phyloP scores from a whole-genome alignment of 1,140 invertebrate species.

The Drosophila navojoa region DNA sequence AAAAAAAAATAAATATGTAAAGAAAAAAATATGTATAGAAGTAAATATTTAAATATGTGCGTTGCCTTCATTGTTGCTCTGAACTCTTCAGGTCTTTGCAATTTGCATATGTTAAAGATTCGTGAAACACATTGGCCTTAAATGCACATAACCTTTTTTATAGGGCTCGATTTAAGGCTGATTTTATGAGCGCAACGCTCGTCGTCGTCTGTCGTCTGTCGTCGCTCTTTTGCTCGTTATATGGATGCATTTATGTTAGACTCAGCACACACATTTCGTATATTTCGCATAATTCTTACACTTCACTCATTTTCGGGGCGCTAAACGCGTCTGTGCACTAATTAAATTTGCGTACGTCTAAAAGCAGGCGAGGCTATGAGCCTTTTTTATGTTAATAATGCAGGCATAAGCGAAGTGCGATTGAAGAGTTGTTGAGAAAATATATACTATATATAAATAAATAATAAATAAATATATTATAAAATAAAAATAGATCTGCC shows the following conservation, averaged over 20 bases:
- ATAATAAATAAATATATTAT: too few species aligned
- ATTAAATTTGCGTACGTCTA: slow-evolving; percentile 51
- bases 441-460: neutral
- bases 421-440: neutral
- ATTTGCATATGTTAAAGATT: neutral
- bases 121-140: neutral
- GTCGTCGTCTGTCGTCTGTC: neutral
- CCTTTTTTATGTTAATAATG: slow-evolving; percentile 43
- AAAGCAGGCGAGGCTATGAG: slow-evolving; percentile 19
- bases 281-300: slow-evolving; percentile 20
- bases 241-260: slow-evolving; percentile 16
- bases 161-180: slow-evolving; percentile 22
- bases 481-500: neutral
- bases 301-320: slow-evolving; percentile 34
- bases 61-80: too few species aligned
- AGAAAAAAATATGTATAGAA: too few species aligned
- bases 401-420: slow-evolving; percentile 25
- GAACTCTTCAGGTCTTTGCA: neutral
- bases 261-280: slow-evolving; percentile 22
- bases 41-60: too few species aligned
- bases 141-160: slow-evolving; percentile 38
- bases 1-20: too few species aligned
- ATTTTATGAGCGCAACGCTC: slow-evolving; percentile 52
- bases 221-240: slow-evolving; percentile 21
- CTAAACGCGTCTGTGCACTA: slow-evolving; percentile 39